Evolutionary conservation across 2,113 vertebrate species (phyloP).

Genomic region (Anolis sagrei): DNA sequence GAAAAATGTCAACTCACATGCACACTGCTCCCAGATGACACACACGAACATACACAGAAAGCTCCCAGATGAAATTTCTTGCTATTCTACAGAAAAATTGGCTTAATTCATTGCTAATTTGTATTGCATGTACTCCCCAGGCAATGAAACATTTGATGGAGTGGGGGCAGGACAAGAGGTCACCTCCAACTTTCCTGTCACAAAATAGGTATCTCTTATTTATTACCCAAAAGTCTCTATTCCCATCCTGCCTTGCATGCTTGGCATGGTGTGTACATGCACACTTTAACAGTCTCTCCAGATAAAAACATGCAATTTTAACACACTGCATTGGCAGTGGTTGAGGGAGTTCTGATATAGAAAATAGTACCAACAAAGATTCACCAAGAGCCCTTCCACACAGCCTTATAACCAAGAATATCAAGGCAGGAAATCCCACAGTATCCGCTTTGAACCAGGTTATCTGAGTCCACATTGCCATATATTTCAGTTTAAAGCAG

Average conservation of each 20-base stretch:
- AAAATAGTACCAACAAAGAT: not conserved
- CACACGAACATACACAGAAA: not conserved
- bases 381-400: too few relatives aligned
- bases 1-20: constrained; percentile 29
- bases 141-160: not conserved
- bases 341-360: not conserved
- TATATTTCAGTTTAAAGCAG: too few relatives aligned
- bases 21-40: not conserved
- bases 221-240: not conserved
- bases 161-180: too few relatives aligned
- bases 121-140: too few relatives aligned
- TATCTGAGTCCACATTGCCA: too few relatives aligned
- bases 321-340: not conserved
- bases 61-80: not conserved
- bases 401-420: too few relatives aligned
- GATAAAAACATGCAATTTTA: not conserved
- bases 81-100: not conserved
- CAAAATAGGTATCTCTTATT: not conserved
- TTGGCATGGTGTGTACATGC: not conserved
- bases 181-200: not conserved
- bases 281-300: not conserved
- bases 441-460: too few relatives aligned
- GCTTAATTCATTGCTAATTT: not conserved
- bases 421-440: too few relatives aligned
- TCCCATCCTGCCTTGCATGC: not conserved